Percentiles rank a stretch among this genome's conserved stretches.
Conservation (phyloP, 2,797 vertebrate species). For the Myoxocephalus aenaeus region DNA sequence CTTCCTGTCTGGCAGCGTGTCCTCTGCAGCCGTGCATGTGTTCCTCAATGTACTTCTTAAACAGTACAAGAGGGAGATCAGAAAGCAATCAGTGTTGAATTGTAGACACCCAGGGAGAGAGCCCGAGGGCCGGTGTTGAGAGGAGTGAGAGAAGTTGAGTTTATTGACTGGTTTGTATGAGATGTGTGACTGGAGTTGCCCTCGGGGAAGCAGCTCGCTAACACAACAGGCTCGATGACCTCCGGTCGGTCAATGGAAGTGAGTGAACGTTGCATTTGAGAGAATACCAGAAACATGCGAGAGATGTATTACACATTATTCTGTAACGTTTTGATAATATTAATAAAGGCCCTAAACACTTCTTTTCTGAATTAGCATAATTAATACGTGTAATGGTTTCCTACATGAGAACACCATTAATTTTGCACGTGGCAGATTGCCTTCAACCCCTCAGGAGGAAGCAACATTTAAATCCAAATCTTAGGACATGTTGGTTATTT, state of each 20-base stretch:
- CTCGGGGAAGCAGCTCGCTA: constrained; percentile 42
- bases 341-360: not conserved
- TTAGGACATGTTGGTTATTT: not conserved
- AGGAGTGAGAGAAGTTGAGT: constrained; percentile 51
- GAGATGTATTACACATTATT: constrained; percentile 5
- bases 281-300: constrained; percentile 4
- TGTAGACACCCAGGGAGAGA: constrained; percentile 53
- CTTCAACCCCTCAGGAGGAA: not conserved
- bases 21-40: constrained; percentile 64
- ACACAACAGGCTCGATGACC: constrained; percentile 43
- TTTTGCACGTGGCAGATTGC: not conserved
- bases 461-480: not conserved
- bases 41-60: constrained; percentile 58
- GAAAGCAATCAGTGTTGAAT: constrained; percentile 72
- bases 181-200: constrained; percentile 59
- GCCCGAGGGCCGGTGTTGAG: constrained; percentile 61
- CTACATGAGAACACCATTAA: not conserved
- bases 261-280: constrained; percentile 9
- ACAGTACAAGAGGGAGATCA: constrained; percentile 68
- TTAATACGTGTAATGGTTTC: not conserved
- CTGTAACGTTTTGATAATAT: not conserved
- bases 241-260: constrained; percentile 21
- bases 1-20: constrained; percentile 19
- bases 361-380: not conserved
- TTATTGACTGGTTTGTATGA: constrained; percentile 71